These are phyloP conservation scores for Volucella bombylans DNA, from an alignment of 2,888 invertebrate genomes.

Conservation along the genomic window DNA sequence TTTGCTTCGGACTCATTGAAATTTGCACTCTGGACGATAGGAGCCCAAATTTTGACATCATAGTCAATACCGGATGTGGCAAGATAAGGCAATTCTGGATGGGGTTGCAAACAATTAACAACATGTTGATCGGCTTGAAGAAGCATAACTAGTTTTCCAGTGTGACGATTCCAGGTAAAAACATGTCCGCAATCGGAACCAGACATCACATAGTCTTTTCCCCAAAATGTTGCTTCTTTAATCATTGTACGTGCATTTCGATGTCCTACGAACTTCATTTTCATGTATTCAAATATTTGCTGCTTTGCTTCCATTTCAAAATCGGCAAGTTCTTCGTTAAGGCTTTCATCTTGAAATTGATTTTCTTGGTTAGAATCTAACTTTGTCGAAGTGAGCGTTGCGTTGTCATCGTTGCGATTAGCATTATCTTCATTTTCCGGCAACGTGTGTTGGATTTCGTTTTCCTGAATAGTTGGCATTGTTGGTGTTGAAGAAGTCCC, in stretches of 20 bases:
- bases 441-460: slow-evolving; percentile 5
- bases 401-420: slow-evolving; percentile 56
- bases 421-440: slow-evolving; percentile 26
- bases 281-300: slow-evolving; percentile 83
- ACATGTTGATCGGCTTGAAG: slow-evolving; percentile 91
- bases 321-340: slow-evolving; percentile 77
- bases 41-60: slow-evolving; percentile 92
- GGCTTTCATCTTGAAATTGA: slow-evolving; percentile 75
- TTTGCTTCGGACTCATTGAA: slow-evolving; percentile 87
- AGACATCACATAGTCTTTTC: slow-evolving; percentile 90
- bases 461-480: slow-evolving; percentile 32
- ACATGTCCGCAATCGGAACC: slow-evolving; percentile 96
- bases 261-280: slow-evolving; percentile 89
- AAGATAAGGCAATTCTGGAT: slow-evolving; percentile 89
- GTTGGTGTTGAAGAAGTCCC: slow-evolving; percentile 38
- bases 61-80: slow-evolving; percentile 95
- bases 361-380: slow-evolving; percentile 52
- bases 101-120: slow-evolving; percentile 93
- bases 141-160: slow-evolving; percentile 88
- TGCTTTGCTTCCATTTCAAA: slow-evolving; percentile 77
- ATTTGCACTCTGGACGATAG: slow-evolving; percentile 84
- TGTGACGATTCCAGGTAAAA: slow-evolving; percentile 90
- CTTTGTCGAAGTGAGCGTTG: slow-evolving; percentile 22
- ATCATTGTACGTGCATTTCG: slow-evolving; percentile 92
- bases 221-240: slow-evolving; percentile 94